phyloP scores from a whole-genome alignment of 2,113 vertebrate genomes.

The Muscicapa adusta region DNA sequence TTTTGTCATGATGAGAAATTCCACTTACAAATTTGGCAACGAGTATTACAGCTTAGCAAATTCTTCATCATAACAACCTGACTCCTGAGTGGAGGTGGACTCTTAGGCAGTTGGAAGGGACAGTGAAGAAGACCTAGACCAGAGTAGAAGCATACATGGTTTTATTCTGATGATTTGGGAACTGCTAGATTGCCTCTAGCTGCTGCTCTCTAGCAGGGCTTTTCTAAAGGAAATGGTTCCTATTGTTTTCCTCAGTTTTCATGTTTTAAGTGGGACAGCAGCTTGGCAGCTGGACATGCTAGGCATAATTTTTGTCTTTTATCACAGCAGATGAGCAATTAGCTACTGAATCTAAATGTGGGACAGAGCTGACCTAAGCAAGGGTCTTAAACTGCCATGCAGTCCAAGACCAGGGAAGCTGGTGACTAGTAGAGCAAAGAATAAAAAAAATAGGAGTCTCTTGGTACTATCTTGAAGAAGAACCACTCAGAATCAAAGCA shows the following conservation, averaged over 20 bases:
- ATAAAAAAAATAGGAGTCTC: not conserved
- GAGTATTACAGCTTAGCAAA: not conserved
- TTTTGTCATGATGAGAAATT: not conserved
- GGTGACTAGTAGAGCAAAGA: not conserved
- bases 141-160: not conserved
- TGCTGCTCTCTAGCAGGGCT: not conserved
- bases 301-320: not conserved
- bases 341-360: not conserved
- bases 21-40: not conserved
- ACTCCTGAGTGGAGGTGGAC: not conserved
- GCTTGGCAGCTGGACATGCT: not conserved
- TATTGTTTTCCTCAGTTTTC: not conserved
- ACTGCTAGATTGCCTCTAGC: not conserved
- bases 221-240: not conserved
- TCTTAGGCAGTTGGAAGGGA: not conserved
- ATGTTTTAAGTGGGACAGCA: not conserved
- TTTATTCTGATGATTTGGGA: not conserved
- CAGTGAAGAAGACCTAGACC: not conserved
- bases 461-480: not conserved
- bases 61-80: rapidly evolving
- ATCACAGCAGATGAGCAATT: not conserved
- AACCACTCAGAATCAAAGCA: not conserved
- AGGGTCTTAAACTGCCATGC: not conserved
- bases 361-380: not conserved
- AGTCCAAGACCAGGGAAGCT: not conserved